Evolutionary conservation across 2,797 vertebrate genomes (phyloP).

Genomic region (Micropoecilia bifurca): DNA sequence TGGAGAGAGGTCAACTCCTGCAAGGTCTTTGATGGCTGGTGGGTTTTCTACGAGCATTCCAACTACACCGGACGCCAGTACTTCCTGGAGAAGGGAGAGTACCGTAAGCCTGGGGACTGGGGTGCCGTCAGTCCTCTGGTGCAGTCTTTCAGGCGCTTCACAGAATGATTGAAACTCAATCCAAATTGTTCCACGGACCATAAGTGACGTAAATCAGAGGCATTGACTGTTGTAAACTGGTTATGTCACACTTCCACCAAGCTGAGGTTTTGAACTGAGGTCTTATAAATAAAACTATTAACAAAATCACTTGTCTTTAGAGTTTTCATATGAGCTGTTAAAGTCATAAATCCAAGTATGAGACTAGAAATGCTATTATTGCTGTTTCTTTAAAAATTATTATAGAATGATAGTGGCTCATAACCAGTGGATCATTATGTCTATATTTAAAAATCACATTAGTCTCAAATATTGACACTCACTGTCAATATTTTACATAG

Average conservation of each 20-base stretch:
- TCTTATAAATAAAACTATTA: conserved; percentile 74
- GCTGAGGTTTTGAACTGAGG: conserved; percentile 54
- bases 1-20: conserved; percentile 90
- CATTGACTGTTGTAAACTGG: not conserved
- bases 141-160: conserved; percentile 89
- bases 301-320: conserved; percentile 14
- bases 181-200: conserved; percentile 10
- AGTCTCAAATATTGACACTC: no score
- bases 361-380: not conserved
- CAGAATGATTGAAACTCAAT: conserved; percentile 76
- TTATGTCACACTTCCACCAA: conserved; percentile 21
- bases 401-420: no score
- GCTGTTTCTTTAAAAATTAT: not conserved
- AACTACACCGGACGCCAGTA: conserved; percentile 92
- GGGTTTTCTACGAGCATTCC: conserved; percentile 93
- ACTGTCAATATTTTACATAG: no score
- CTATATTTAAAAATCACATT: no score
- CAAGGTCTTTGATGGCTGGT: conserved; percentile 89
- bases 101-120: conserved; percentile 91
- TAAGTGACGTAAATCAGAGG: conserved; percentile 2
- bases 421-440: no score
- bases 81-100: conserved; percentile 92
- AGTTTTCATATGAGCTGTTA: conserved; percentile 8
- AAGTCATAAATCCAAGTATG: not conserved
- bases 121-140: conserved; percentile 84